Evolutionary conservation across 1,140 invertebrate genomes (phyloP), one percentile per base, ranked within the genome.

Genomic region (Aphelenchoides fujianensis): DNA sequence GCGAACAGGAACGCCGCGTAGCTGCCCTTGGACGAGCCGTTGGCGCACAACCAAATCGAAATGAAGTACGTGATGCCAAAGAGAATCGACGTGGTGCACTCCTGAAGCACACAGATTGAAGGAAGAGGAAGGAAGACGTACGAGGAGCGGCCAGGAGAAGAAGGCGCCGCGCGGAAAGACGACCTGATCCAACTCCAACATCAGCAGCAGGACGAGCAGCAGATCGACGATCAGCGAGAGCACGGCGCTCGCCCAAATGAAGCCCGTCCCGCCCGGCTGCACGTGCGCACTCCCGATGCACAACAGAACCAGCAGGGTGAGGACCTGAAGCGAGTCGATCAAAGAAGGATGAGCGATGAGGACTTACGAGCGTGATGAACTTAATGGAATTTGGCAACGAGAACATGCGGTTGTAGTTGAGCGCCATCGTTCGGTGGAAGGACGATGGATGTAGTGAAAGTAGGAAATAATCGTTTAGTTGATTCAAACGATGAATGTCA

Each of bases 11-110:
- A 73, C 37, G 55, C 7, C 48, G 61, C 70, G 1, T 31, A 31
- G 19, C 31, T n/a, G 2, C 28, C 19, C 12, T 71, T 23, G 32
- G 72, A 31, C 5, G 69, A 2, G 16, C 72, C 48, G 55, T 75
- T 73, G 16, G 63, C 31, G 32, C 57, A 73, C 5, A 73, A 12
- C 72, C 72, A 73, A 69, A 73, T 73, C 1, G 72, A 76, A 32
- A 73, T 73, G 48, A 73, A 73, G 34, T 76, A 75, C 19, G 67
- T 73, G 57, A 73, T 73, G 48, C 71, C 64, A 27, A 73, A 73
- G 35, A 73, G 57, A 3, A 37, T 41, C 19, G 72, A 73, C 7
- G 55, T 63, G 36, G 69, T 74, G 23, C 72, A 73, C 70, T 73
- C 72, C 72, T 73, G 2, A 2, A 76, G 55, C 30, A 41, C 16